Percentiles rank a stretch among this genome's conserved stretches.
Conservation (phyloP, 1,140 invertebrate genomes). For the Drosophila pruinosa region DNA sequence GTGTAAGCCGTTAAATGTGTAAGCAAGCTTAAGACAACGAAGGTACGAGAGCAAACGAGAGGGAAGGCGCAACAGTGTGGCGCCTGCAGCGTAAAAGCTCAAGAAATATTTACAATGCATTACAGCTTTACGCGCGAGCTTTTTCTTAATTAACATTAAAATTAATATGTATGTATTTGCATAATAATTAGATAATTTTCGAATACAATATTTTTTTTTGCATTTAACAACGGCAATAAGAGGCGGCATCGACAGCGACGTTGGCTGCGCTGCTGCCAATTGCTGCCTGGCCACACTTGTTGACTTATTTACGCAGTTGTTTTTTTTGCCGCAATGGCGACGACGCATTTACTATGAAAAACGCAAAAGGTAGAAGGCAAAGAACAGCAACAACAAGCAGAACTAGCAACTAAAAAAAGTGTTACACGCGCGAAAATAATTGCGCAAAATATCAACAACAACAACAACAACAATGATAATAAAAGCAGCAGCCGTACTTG, state of each 20-base stretch:
- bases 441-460: constrained; percentile 42
- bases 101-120: constrained; percentile 6
- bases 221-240: constrained; percentile 3
- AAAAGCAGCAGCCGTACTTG: neutral
- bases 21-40: neutral
- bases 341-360: constrained; percentile 27
- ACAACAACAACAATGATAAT: neutral
- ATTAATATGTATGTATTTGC: constrained; percentile 14
- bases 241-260: neutral
- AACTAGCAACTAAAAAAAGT: constrained; percentile 23
- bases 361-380: constrained; percentile 5
- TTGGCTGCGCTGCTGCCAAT: neutral
- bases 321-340: constrained; percentile 14
- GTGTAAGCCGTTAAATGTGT: constrained; percentile 64
- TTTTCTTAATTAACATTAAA: neutral
- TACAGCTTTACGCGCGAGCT: neutral
- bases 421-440: constrained; percentile 50
- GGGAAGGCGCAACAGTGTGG: neutral
- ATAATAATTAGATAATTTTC: constrained; percentile 24
- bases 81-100: neutral
- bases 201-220: neutral
- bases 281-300: constrained; percentile 46
- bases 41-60: neutral
- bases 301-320: constrained; percentile 72
- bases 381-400: constrained; percentile 34